Base-by-base conservation (phyloP, 2,888 invertebrate species). In the Petrolisthes manimaculis region DNA sequence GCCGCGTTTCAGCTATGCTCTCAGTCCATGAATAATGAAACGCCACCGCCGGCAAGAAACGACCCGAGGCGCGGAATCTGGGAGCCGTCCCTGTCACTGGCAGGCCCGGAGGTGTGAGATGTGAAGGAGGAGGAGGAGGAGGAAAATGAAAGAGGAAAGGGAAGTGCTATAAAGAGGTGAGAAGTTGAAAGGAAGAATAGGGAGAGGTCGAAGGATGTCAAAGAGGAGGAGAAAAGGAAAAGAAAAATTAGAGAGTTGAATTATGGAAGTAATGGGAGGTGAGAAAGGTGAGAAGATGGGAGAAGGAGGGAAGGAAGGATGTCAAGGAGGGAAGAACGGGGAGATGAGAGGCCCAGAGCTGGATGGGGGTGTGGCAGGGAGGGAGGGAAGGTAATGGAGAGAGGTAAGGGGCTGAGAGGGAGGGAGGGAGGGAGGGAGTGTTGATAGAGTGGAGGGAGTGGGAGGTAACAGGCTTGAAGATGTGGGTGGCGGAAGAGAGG, bases 21-120 rank as follows among this genome's bases (percentile, higher is more conserved):
- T 89, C 89, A 89, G 89, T 75, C 89, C 89, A 89, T 89, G 86
- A 89, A 89, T 86, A 89, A 86, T 89, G 89, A 89, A 89, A 86
- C 84, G 81, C 56, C 83, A 84, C 89, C 83, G 89, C 84, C 89
- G 84, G 83, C 83, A 87, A 87, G 87, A 87, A 87, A 84, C 83
- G 74, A 79, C 86, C 87, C 87, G 56, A 75, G 86, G 82, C 56
- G 82, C 56, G 82, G 54, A 77, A 61, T 21, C 37, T 24, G 55
- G 75, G 53, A 53, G 37, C 83, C 75, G 21, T 8, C 75, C 37
- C 37, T 37, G 21, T n/a, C 54, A 9, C 69, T 37, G 75, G 12
- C 61, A 67, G 54, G 61, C 85, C 85, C 85, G 86, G 86, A 86
- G 86, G 56, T 74, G 61, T 21, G 4, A 12, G 77, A 56, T 61